These are phyloP conservation scores for Oreamnos americanus DNA, from an alignment of 2,113 vertebrate species.

Conservation along the genomic window DNA sequence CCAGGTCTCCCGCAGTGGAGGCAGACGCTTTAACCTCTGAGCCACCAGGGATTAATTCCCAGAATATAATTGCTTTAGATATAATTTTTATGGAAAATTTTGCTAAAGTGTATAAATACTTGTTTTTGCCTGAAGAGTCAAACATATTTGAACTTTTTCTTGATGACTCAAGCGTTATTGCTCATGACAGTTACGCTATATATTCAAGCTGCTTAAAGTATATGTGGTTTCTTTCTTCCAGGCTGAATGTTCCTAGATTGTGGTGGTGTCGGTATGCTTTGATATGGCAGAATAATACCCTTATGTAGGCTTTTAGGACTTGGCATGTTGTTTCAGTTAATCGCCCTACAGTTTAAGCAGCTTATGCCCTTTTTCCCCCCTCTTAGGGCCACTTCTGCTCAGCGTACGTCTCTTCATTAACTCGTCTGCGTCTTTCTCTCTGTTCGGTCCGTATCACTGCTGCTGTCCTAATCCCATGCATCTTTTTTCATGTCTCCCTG, in stretches of 20 bases:
- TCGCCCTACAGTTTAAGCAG: not conserved
- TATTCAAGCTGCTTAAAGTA: not conserved
- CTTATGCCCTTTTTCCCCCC: not conserved
- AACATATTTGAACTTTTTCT: constrained; percentile 10
- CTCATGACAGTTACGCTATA: not conserved
- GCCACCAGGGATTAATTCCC: not conserved
- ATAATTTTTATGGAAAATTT: not conserved
- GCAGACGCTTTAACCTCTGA: no score
- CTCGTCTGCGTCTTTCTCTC: not conserved
- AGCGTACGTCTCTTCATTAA: not conserved
- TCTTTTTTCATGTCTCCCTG: not conserved
- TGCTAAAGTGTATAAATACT: not conserved
- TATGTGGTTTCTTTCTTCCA: not conserved
- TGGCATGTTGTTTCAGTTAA: not conserved
- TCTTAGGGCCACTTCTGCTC: not conserved
- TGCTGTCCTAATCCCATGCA: not conserved
- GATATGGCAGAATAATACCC: not conserved
- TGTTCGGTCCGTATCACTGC: not conserved
- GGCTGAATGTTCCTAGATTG: not conserved
- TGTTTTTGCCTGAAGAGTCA: constrained; percentile 22
- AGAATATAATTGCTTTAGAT: not conserved
- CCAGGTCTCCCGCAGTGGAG: no score
- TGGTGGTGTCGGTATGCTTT: not conserved
- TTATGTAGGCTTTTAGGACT: not conserved
- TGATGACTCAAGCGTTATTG: not conserved